phyloP scores from a whole-genome alignment of 2,113 vertebrate genomes.

The Leptobrachium ailaonicum region DNA sequence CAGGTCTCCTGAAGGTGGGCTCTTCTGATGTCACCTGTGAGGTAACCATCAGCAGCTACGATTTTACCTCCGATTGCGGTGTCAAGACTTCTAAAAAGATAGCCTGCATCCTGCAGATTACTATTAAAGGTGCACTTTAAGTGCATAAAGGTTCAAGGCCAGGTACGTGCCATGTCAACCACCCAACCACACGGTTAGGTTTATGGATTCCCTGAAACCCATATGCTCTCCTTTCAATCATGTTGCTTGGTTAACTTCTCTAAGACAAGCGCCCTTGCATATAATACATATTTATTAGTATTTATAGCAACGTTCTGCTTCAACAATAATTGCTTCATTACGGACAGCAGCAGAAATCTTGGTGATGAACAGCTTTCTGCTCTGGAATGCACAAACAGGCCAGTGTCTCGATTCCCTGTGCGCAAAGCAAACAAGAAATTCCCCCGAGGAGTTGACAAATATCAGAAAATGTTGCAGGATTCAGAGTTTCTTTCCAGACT shows the following conservation, averaged over 20 bases:
- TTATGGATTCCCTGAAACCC: slow-evolving; percentile 18
- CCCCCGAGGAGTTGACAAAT: not conserved
- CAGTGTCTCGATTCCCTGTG: not conserved
- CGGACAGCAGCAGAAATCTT: slow-evolving; percentile 43
- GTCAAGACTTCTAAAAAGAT: no score
- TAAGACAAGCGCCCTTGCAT: slow-evolving; percentile 42
- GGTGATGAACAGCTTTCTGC: slow-evolving; percentile 38
- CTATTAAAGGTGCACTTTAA: no score
- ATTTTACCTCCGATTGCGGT: no score
- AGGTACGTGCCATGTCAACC: no score
- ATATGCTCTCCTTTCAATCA: slow-evolving; percentile 32
- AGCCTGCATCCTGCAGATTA: no score
- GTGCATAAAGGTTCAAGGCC: no score
- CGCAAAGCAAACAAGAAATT: not conserved
- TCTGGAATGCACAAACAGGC: slow-evolving; percentile 40
- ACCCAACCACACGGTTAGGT: not conserved
- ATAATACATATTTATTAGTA: slow-evolving; percentile 49
- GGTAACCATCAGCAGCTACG: no score
- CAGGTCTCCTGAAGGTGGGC: no score
- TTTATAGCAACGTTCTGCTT: slow-evolving; percentile 46
- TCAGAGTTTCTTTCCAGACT: not conserved
- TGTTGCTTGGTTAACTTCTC: slow-evolving; percentile 42
- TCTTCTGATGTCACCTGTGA: no score
- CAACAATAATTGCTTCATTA: slow-evolving; percentile 50
- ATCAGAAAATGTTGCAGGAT: not conserved